These are phyloP conservation scores for Lamprologus sp. DNA, from an alignment of 2,113 vertebrate species.

Conservation along the genomic window DNA sequence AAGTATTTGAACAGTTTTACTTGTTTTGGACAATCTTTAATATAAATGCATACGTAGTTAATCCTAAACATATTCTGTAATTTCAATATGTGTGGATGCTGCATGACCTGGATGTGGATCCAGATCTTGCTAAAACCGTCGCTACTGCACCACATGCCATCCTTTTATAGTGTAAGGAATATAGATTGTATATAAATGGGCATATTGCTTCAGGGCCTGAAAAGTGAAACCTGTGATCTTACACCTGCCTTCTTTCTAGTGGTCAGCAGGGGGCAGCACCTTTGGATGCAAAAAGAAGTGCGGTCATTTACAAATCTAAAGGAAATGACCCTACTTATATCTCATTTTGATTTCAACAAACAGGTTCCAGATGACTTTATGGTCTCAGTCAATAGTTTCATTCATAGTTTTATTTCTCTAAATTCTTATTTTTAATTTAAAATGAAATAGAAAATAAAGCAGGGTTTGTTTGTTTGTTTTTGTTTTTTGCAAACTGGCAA, in stretches of 20 bases:
- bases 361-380: background rate
- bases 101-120: background rate
- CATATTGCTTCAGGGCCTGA: background rate
- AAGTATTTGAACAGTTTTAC: background rate
- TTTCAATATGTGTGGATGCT: background rate
- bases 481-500: background rate
- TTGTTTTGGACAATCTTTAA: background rate
- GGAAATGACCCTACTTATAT: background rate
- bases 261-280: background rate
- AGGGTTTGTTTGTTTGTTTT: background rate
- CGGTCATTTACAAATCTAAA: background rate
- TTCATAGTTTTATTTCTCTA: background rate
- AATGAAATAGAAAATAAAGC: background rate
- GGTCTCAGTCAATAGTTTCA: background rate
- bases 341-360: background rate
- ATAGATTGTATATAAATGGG: background rate
- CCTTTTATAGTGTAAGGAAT: background rate
- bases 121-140: background rate
- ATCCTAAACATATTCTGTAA: background rate
- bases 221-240: background rate
- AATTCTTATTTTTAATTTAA: background rate
- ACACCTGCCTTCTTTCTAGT: background rate
- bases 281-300: background rate
- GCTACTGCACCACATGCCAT: background rate
- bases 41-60: background rate